Evolutionary conservation across 35 echinoderm and acorn worm genomes (phyloP), one percentile per base, ranked within the genome.

Genomic region (Eucidaris tribuloides): DNA sequence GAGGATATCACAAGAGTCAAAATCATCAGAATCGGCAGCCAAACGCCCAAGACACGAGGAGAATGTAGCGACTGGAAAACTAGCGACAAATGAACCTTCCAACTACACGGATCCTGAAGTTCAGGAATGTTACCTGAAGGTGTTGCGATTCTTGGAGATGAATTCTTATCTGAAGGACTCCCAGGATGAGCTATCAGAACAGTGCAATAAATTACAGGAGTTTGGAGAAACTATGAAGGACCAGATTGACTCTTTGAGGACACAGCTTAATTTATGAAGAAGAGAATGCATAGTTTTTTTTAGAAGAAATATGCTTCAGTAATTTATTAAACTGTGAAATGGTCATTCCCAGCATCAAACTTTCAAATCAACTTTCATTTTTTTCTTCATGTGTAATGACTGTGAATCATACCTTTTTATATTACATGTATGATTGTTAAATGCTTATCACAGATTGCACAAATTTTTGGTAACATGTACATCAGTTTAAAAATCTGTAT

Each of bases 111-210:
- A 52, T 34, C 31, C 58, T 5, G 84, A 87, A 11, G 57, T 87
- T 59, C 18, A 87, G 19, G 46, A 77, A 34, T 87, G 84, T 27
- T 87, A 87, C 39, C 76, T 18, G 11, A 76, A 87, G 48, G 72
- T 77, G 1, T 18, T 87, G 7, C 19, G 48, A 19, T 87, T 87
- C 55, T 40, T 87, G 50, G 52, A 79, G 54, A 77, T 79, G 68
- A 87, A 87, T 57, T 22, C 76, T 1, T 76, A 79, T 42, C 57
- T 87, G 33, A 87, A 60, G 65, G 66, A 62, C 41, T 87, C 84
- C 7, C 84, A 87, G 68, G 84, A 87, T 2, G 60, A 34, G 7
- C 35, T 87, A 14, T 18, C 70, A 0, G 61, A 87, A 13, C 84
- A 87, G 57, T 77, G 70, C 71, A 79, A 35, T 11, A 74, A 87